phyloP scores from a whole-genome alignment of 2,888 invertebrate species.

The Tridacna gigas region DNA sequence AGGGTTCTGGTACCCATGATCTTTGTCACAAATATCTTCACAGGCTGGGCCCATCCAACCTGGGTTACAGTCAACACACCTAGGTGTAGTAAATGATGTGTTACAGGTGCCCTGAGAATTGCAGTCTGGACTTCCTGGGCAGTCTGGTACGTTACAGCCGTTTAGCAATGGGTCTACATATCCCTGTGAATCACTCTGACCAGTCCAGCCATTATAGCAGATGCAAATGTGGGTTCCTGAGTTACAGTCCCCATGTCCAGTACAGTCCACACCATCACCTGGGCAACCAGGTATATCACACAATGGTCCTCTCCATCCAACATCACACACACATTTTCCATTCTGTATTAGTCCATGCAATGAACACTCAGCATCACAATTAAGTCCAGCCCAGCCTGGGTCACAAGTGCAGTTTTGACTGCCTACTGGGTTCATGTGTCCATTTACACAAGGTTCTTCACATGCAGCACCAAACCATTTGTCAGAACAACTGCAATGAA shows the following conservation, averaged over 20 bases:
- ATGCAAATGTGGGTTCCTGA: conserved; percentile 69
- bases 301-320: conserved; percentile 73
- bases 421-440: conserved; percentile 68
- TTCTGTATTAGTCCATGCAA: conserved; percentile 67
- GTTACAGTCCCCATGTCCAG: conserved; percentile 75
- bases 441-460: conserved; percentile 70
- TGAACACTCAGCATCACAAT: conserved; percentile 75
- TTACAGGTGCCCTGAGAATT: conserved; percentile 70
- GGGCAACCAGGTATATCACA: conserved; percentile 77
- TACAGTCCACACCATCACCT: conserved; percentile 69
- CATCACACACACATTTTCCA: conserved; percentile 70
- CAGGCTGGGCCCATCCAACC: conserved; percentile 75
- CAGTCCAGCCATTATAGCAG: conserved; percentile 75
- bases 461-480: conserved; percentile 74
- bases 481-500: conserved; percentile 59
- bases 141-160: conserved; percentile 74
- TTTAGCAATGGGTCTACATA: conserved; percentile 38
- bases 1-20: conserved; percentile 67
- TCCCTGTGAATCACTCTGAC: conserved; percentile 45
- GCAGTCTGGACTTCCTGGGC: conserved; percentile 76
- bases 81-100: conserved; percentile 62
- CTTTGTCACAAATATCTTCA: conserved; percentile 67
- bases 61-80: conserved; percentile 64
- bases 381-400: conserved; percentile 73
- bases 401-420: conserved; percentile 72